phyloP scores from a whole-genome alignment of 2,113 vertebrate species.

The Hiodon tergisus region DNA sequence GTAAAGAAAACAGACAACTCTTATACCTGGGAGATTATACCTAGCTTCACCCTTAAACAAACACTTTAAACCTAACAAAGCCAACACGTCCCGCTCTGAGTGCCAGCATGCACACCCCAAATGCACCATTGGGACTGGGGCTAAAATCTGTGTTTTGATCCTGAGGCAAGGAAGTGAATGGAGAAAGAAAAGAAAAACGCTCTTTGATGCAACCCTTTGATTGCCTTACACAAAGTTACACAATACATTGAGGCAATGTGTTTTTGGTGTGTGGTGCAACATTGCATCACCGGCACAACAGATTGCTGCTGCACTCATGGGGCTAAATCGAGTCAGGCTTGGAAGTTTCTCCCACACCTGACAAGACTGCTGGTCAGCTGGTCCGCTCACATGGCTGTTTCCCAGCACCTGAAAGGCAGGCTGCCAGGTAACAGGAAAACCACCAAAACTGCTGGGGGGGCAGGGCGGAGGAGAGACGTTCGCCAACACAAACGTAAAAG shows the following conservation, averaged over 20 bases:
- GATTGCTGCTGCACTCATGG: background rate
- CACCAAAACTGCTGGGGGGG: background rate
- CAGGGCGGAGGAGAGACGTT: slow-evolving; percentile 5
- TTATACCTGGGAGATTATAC: too few species aligned
- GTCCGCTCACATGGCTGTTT: background rate
- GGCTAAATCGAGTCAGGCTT: too few species aligned
- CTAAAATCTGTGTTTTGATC: slow-evolving; percentile 31
- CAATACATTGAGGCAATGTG: background rate
- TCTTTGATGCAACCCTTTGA: background rate
- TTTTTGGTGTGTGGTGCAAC: background rate
- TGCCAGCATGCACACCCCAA: too few species aligned
- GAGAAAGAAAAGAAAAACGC: background rate
- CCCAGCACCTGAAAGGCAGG: background rate
- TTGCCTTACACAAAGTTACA: background rate
- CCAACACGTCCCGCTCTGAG: too few species aligned
- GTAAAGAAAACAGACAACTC: too few species aligned
- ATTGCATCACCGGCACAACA: background rate
- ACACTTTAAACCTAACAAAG: too few species aligned
- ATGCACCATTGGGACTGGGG: background rate
- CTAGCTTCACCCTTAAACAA: too few species aligned
- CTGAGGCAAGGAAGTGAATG: background rate
- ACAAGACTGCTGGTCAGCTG: background rate
- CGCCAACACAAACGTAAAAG: background rate
- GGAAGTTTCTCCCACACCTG: background rate
- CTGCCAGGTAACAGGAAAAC: background rate